Percentiles rank a stretch among this genome's conserved stretches.
Evolutionary conservation across 2,888 invertebrate genomes (phyloP).

Genomic region (Camponotus fellah): DNA sequence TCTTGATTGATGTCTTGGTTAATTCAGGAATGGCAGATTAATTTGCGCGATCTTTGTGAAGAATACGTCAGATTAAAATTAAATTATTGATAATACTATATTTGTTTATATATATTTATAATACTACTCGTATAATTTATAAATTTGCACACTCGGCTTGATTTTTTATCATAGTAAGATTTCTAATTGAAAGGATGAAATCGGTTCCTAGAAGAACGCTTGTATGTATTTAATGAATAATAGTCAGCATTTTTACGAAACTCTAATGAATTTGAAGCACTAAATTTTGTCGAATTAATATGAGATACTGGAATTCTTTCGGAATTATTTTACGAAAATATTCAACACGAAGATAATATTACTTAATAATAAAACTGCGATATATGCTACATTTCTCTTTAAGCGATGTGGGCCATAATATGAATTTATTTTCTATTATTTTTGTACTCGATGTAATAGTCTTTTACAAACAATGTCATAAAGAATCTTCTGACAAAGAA

Average conservation of each 20-base stretch:
- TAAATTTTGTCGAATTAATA: conserved; percentile 29
- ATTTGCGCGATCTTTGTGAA: neutral
- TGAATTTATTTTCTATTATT: conserved; percentile 9
- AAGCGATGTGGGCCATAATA: neutral
- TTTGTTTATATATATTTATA: neutral
- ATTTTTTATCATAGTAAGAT: neutral
- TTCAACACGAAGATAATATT: neutral
- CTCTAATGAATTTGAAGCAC: conserved; percentile 7
- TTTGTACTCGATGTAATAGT: neutral
- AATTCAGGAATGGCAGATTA: neutral
- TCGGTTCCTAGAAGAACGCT: neutral
- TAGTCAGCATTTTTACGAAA: conserved; percentile 5
- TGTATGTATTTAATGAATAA: conserved; percentile 7
- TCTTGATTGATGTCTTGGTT: neutral
- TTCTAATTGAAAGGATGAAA: conserved; percentile 6
- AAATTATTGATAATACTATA: neutral
- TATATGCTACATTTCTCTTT: neutral
- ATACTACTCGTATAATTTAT: neutral
- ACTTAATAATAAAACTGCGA: conserved; percentile 30
- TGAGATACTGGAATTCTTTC: conserved; percentile 19
- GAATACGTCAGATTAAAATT: neutral
- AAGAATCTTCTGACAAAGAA: conserved; percentile 14
- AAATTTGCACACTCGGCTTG: neutral
- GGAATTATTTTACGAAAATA: neutral
- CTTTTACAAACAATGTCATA: conserved; percentile 17